These are phyloP conservation scores for Anguilla obscura DNA, from an alignment of 2,797 vertebrate genomes.

Conservation along the genomic window DNA sequence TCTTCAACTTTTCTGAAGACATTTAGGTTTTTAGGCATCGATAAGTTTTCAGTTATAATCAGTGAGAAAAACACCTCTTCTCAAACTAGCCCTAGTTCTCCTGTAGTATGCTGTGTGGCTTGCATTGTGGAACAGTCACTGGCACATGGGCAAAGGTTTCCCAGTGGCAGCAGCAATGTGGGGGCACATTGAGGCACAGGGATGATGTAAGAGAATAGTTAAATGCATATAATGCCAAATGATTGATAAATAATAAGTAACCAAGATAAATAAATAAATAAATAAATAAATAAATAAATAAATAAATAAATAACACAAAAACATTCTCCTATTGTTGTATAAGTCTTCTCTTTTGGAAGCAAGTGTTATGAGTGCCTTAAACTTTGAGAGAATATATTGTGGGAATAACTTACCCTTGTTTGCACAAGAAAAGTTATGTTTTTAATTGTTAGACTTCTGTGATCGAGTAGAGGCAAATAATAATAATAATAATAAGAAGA, in stretches of 20 bases:
- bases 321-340: not conserved
- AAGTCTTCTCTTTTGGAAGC: not conserved
- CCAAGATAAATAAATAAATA: too few relatives aligned
- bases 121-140: not conserved
- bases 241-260: not conserved
- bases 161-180: not conserved
- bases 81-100: too few relatives aligned
- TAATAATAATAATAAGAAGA: too few relatives aligned
- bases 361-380: not conserved
- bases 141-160: not conserved
- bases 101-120: not conserved
- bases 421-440: not conserved
- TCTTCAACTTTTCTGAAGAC: not conserved
- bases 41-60: too few relatives aligned
- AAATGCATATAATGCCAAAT: not conserved
- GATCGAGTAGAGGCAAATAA: too few relatives aligned
- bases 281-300: too few relatives aligned
- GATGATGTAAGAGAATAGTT: too few relatives aligned
- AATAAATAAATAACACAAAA: not conserved
- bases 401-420: not conserved
- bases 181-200: not conserved
- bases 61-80: too few relatives aligned
- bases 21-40: too few relatives aligned
- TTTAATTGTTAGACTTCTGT: too few relatives aligned
- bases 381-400: not conserved